These are phyloP conservation scores for Macaria notata DNA, from an alignment of 2,888 invertebrate genomes.

Conservation along the genomic window DNA sequence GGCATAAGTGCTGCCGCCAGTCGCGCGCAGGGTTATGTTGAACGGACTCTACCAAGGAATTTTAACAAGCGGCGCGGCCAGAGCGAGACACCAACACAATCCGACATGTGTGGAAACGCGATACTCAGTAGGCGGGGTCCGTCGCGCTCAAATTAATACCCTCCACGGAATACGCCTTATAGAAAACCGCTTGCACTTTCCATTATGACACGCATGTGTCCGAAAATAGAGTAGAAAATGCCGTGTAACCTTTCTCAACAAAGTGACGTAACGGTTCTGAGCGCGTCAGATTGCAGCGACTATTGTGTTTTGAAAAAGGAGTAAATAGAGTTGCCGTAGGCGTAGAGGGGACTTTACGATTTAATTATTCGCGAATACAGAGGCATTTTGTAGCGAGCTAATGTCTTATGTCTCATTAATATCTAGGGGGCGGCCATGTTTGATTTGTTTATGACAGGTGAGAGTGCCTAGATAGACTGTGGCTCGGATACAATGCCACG, in stretches of 20 bases:
- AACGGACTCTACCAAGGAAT: conserved; percentile 78
- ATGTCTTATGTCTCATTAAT: conserved; percentile 83
- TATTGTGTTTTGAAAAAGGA: conserved; percentile 83
- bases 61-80: conserved; percentile 80
- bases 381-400: conserved; percentile 82
- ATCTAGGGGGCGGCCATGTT: conserved; percentile 79
- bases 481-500: conserved; percentile 33
- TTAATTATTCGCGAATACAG: conserved; percentile 82
- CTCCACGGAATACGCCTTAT: conserved; percentile 76
- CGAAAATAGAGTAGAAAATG: conserved; percentile 39
- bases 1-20: too few relatives aligned
- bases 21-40: too few relatives aligned
- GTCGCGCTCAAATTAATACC: conserved; percentile 81
- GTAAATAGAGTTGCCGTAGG: conserved; percentile 80
- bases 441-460: conserved; percentile 80
- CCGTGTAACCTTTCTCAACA: conserved; percentile 35
- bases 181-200: conserved; percentile 32
- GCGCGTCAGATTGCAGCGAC: conserved; percentile 74
- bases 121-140: conserved; percentile 77
- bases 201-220: conserved; percentile 40
- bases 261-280: conserved; percentile 60
- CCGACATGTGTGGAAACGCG: conserved; percentile 78
- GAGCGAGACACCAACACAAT: conserved; percentile 72
- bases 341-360: conserved; percentile 82
- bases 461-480: conserved; percentile 43